Evolutionary conservation across 2,888 invertebrate genomes (phyloP).

Genomic region (Drosophila setosimentum): DNA sequence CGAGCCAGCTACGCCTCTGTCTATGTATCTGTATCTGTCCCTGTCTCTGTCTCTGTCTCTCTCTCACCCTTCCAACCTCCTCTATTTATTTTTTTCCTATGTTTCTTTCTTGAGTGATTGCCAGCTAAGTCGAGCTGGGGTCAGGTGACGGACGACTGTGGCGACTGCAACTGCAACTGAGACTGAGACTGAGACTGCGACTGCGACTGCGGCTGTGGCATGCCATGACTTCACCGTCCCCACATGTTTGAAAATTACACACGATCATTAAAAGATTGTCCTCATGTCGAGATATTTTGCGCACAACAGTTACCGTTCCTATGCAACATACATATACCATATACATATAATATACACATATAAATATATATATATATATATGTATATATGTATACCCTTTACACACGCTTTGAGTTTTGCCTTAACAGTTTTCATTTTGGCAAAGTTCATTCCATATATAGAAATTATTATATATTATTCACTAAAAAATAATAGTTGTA

Average conservation of each 20-base stretch:
- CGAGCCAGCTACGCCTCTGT: constrained; percentile 53
- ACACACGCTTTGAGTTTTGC: constrained; percentile 18
- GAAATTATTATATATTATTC: constrained; percentile 19
- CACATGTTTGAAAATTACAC: constrained; percentile 82
- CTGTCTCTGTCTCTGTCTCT: not conserved
- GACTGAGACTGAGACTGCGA: constrained; percentile 11
- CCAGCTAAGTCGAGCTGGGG: constrained; percentile 66
- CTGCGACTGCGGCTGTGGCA: constrained; percentile 37
- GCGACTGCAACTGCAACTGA: constrained; percentile 28
- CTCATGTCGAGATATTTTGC: constrained; percentile 79
- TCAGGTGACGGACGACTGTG: constrained; percentile 72
- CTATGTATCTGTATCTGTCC: not conserved
- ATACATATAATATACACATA: not conserved
- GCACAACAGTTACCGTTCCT: constrained; percentile 40
- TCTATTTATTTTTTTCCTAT: constrained; percentile 1
- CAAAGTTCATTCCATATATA: constrained; percentile 23
- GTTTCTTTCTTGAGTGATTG: constrained; percentile 68
- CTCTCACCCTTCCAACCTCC: constrained; percentile 3
- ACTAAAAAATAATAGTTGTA: not conserved
- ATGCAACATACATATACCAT: not conserved
- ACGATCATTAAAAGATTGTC: constrained; percentile 83
- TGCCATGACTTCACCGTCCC: constrained; percentile 57
- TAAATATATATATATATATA: not conserved
- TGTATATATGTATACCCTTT: constrained; percentile 10
- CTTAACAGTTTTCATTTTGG: constrained; percentile 16